Percentiles rank a stretch among this genome's conserved stretches.
These are phyloP conservation scores for Corythoichthys intestinalis DNA, from an alignment of 2,113 vertebrate genomes.

Conservation along the genomic window DNA sequence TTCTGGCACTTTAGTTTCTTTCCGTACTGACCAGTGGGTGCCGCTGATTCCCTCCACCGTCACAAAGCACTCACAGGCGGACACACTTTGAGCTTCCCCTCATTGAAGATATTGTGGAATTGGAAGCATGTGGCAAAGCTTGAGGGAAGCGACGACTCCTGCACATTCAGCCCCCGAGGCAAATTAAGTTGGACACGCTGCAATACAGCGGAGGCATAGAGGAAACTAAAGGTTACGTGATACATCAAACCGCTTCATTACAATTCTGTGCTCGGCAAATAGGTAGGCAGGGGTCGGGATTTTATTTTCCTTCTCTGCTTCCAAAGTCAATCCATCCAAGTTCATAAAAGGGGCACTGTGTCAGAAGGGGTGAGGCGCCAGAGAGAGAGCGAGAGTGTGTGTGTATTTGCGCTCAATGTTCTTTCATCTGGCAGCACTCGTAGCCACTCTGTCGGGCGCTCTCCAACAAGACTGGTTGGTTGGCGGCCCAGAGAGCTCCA, in stretches of 20 bases:
- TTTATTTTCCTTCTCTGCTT: slow-evolving; percentile 33
- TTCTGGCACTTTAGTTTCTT: too few relatives aligned
- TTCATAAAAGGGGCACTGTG: slow-evolving; percentile 70
- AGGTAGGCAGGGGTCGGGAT: slow-evolving; percentile 21
- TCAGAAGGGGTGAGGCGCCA: slow-evolving; percentile 55
- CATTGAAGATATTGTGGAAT: background rate
- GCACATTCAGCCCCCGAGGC: slow-evolving; percentile 32
- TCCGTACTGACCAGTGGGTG: too few relatives aligned
- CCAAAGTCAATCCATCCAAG: slow-evolving; percentile 50
- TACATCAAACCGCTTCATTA: slow-evolving; percentile 53
- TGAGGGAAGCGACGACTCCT: slow-evolving; percentile 6
- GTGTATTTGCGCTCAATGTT: slow-evolving; percentile 50
- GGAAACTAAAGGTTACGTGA: slow-evolving; percentile 56
- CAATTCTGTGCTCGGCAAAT: slow-evolving; percentile 8
- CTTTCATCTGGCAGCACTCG: slow-evolving; percentile 68
- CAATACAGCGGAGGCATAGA: slow-evolving; percentile 32
- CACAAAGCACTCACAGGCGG: too few relatives aligned
- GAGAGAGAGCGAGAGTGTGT: slow-evolving; percentile 25
- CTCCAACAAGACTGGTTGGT: slow-evolving; percentile 53
- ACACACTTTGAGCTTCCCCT: too few relatives aligned
- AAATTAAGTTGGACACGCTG: slow-evolving; percentile 29
- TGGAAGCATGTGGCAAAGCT: slow-evolving; percentile 14
- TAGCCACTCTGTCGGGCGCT: slow-evolving; percentile 62
- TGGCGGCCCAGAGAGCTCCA: slow-evolving; percentile 59
- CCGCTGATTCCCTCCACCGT: too few relatives aligned